These are phyloP conservation scores for Laupala kohalensis DNA, from an alignment of 1,140 invertebrate genomes.

Conservation along the genomic window DNA sequence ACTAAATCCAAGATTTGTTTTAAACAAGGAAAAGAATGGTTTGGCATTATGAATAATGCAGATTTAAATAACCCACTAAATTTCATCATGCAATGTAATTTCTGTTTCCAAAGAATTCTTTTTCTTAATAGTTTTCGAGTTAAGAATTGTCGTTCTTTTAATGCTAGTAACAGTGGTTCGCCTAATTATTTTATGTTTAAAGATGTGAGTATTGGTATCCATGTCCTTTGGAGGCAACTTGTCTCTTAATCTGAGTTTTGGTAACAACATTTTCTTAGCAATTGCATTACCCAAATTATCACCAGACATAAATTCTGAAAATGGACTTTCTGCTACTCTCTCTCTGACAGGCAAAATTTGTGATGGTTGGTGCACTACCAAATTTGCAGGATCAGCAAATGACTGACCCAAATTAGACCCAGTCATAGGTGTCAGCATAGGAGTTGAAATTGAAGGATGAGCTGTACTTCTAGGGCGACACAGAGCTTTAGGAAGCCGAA, in stretches of 20 bases:
- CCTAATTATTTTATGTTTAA: slow-evolving; percentile 9
- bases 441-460: background rate
- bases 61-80: background rate
- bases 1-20: background rate
- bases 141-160: slow-evolving; percentile 7
- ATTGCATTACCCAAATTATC: background rate
- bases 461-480: background rate
- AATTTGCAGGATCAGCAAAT: background rate
- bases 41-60: background rate
- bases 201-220: slow-evolving; percentile 5
- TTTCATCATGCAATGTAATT: background rate
- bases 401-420: background rate
- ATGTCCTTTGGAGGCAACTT: background rate
- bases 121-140: slow-evolving; percentile 7
- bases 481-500: background rate
- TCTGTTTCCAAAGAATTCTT: slow-evolving; percentile 3
- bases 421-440: background rate
- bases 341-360: background rate
- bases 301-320: background rate
- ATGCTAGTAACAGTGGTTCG: slow-evolving; percentile 10
- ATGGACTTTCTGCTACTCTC: background rate
- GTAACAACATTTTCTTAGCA: slow-evolving; percentile 2
- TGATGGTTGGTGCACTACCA: background rate
- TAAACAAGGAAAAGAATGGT: background rate
- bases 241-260: slow-evolving; percentile 1